A percentile compares a stretch with the other conserved stretches of the same genome.
Conservation (phyloP, 2,888 invertebrate species). For the Leptarthrus brevirostris region DNA sequence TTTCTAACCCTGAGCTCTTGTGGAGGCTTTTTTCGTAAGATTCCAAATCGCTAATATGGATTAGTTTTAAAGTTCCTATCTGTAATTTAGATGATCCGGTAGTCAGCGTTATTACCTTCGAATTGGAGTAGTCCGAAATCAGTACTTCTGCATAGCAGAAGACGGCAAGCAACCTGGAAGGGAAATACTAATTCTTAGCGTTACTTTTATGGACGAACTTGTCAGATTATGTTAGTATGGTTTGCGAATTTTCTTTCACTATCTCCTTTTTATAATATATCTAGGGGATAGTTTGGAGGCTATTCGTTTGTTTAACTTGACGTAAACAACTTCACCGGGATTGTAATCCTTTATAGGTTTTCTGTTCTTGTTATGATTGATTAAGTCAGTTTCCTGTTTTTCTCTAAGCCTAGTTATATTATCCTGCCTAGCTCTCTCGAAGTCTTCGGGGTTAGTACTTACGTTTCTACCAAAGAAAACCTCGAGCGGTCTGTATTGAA, state of each 20-base stretch:
- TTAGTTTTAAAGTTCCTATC: constrained; percentile 45
- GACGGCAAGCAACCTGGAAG: neutral
- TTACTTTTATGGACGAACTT: constrained; percentile 22
- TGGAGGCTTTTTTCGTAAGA: neutral
- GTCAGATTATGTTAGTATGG: constrained; percentile 19
- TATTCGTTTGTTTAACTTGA: constrained; percentile 32
- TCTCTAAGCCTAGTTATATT: neutral
- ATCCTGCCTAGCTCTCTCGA: constrained; percentile 33
- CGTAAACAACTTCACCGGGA: constrained; percentile 18
- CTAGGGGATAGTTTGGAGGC: constrained; percentile 26
- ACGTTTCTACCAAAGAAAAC: too few relatives aligned
- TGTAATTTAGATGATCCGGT: constrained; percentile 48
- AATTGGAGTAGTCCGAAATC: constrained; percentile 39
- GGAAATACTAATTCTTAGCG: constrained; percentile 7
- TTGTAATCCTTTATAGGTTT: neutral
- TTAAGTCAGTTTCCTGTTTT: too few relatives aligned
- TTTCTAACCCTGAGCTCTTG: neutral
- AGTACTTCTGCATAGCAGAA: neutral
- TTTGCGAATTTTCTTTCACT: constrained; percentile 20
- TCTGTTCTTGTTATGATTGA: neutral
- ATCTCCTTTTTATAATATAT: constrained; percentile 27
- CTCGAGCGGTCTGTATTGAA: constrained; percentile 51
- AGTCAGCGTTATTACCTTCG: constrained; percentile 45
- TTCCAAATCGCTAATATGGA: constrained; percentile 49
- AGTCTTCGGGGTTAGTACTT: too few relatives aligned